Evolutionary conservation across 2,797 vertebrate genomes (phyloP).

Genomic region (Pelobates cultripes): DNA sequence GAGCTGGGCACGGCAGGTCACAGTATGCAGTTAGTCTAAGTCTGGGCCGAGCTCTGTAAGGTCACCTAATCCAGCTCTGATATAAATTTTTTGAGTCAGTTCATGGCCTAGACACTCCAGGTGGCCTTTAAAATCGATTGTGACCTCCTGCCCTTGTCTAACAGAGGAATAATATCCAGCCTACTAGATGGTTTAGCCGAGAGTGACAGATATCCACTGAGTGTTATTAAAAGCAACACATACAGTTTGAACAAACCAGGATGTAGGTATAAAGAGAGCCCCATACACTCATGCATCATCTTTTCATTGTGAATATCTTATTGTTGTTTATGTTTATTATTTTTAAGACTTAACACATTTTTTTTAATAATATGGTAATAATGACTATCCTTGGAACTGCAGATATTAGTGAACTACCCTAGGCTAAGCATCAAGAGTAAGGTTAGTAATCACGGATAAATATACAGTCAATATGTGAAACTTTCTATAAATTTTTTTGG

Average conservation of each 20-base stretch:
- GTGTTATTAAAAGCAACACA: constrained; percentile 77
- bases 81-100: constrained; percentile 98
- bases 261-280: constrained; percentile 66
- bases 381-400: too few relatives aligned
- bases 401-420: too few relatives aligned
- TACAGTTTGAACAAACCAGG: constrained; percentile 74
- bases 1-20: constrained; percentile 76
- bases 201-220: constrained; percentile 82
- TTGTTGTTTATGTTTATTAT: too few relatives aligned
- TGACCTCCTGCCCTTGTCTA: constrained; percentile 89
- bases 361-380: too few relatives aligned
- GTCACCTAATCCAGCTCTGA: constrained; percentile 84
- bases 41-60: constrained; percentile 81
- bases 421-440: too few relatives aligned
- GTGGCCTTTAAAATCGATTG: constrained; percentile 97
- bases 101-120: constrained; percentile 92
- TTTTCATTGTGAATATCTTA: too few relatives aligned
- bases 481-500: too few relatives aligned
- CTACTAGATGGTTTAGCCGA: constrained; percentile 82
- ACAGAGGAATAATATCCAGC: constrained; percentile 80
- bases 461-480: too few relatives aligned
- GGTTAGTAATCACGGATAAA: too few relatives aligned
- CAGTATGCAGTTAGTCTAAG: constrained; percentile 71
- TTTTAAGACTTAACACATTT: too few relatives aligned
- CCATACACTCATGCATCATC: not conserved